phyloP scores from a whole-genome alignment of 2,888 invertebrate genomes.

The Nesidiocoris tenuis region DNA sequence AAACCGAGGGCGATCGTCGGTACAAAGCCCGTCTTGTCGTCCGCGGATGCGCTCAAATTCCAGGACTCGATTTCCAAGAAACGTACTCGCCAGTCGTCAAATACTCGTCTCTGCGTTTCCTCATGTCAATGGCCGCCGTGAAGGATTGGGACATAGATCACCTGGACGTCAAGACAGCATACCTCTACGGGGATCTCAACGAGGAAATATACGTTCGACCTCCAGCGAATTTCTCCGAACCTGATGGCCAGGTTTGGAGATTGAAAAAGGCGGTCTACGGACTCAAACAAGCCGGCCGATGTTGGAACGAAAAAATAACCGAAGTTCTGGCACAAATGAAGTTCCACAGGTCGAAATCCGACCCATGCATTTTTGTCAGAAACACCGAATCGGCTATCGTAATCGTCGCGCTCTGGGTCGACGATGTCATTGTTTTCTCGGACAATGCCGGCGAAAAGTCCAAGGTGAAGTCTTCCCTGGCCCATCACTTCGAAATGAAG shows the following conservation, averaged over 20 bases:
- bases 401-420: conserved; percentile 1
- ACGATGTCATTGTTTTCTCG: conserved; percentile 3
- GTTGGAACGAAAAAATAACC: neutral
- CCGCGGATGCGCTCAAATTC: too few species aligned
- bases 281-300: neutral
- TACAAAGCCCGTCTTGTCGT: neutral
- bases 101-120: too few species aligned
- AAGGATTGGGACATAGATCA: too few species aligned
- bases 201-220: too few species aligned
- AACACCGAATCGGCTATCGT: neutral
- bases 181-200: too few species aligned
- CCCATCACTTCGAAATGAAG: conserved; percentile 19
- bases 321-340: neutral
- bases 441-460: neutral
- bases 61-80: too few species aligned
- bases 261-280: neutral
- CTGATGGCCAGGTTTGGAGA: conserved; percentile 14
- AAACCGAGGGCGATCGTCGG: neutral
- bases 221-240: too few species aligned
- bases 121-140: too few species aligned
- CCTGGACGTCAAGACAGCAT: too few species aligned
- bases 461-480: neutral
- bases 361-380: neutral
- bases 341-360: neutral
- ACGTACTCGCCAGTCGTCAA: too few species aligned